These are phyloP conservation scores for Temnothorax curvispinosus DNA, from an alignment of 1,140 invertebrate species.

Conservation along the genomic window DNA sequence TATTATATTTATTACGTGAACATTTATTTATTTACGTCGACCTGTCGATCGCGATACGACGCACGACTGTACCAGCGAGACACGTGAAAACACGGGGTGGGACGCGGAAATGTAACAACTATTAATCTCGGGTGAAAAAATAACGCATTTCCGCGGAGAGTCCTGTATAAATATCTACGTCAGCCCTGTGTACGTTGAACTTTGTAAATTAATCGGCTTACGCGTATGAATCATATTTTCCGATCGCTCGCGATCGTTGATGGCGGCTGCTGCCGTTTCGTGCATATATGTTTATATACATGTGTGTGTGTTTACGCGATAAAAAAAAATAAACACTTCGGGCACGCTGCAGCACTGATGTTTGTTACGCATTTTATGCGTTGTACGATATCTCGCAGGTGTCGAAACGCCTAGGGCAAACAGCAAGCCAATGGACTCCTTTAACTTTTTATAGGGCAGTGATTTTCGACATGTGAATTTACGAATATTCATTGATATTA, in stretches of 20 bases:
- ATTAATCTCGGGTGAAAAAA: slow-evolving; percentile 56
- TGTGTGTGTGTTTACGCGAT: slow-evolving; percentile 11
- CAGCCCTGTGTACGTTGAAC: slow-evolving; percentile 60
- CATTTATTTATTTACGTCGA: slow-evolving; percentile 29
- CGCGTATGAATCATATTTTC: slow-evolving; percentile 68
- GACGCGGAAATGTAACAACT: slow-evolving; percentile 44
- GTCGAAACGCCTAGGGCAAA: slow-evolving; percentile 17
- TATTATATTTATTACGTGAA: slow-evolving; percentile 19
- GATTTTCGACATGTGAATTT: background rate
- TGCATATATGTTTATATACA: slow-evolving; percentile 24
- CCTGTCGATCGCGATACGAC: slow-evolving; percentile 19
- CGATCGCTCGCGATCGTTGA: slow-evolving; percentile 61
- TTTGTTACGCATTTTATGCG: slow-evolving; percentile 30
- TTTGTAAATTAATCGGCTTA: slow-evolving; percentile 72
- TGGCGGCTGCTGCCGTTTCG: slow-evolving; percentile 18
- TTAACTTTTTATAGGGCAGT: background rate
- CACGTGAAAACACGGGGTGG: slow-evolving; percentile 4
- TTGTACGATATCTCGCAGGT: slow-evolving; percentile 5
- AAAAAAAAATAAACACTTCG: slow-evolving; percentile 53
- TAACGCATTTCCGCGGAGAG: slow-evolving; percentile 53
- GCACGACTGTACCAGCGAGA: slow-evolving; percentile 20
- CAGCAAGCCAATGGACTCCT: background rate
- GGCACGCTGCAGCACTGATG: background rate
- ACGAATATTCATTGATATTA: background rate
- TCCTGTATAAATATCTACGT: slow-evolving; percentile 57